Conservation (phyloP, 1,140 invertebrate genomes). For the Planococcus citri region DNA sequence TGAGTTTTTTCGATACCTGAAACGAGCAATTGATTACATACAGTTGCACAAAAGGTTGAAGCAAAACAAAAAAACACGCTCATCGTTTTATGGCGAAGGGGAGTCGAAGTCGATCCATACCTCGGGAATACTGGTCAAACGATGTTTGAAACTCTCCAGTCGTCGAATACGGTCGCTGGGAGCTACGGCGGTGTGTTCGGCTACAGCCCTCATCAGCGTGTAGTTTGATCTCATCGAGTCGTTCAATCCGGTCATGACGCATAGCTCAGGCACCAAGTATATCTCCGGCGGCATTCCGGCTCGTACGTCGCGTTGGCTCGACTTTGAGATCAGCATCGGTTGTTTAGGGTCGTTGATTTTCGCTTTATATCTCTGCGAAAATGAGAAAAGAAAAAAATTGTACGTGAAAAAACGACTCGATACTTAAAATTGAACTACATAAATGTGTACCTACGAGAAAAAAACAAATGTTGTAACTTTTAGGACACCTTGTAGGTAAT, state of each 20-base stretch:
- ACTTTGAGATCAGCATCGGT: constrained; percentile 25
- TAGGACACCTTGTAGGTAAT: too few species aligned
- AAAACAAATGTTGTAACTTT: too few species aligned
- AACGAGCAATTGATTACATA: too few species aligned
- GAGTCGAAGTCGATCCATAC: constrained; percentile 26
- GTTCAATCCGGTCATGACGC: constrained; percentile 58
- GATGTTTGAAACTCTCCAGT: constrained; percentile 35
- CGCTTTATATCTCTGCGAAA: constrained; percentile 23
- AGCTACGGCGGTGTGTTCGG: constrained; percentile 48
- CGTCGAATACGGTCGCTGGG: constrained; percentile 43
- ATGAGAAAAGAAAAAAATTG: neutral
- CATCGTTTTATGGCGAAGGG: too few species aligned
- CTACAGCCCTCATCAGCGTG: constrained; percentile 49
- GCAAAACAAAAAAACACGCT: too few species aligned
- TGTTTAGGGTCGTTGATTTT: constrained; percentile 19
- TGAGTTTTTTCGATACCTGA: constrained; percentile 24
- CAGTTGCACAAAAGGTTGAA: too few species aligned
- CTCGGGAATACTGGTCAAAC: constrained; percentile 33
- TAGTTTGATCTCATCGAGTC: constrained; percentile 41
- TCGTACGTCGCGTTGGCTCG: constrained; percentile 45
- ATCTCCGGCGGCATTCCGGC: constrained; percentile 45
- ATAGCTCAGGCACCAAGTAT: constrained; percentile 69
- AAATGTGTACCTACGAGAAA: too few species aligned
- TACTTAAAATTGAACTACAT: too few species aligned
- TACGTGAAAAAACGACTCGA: too few species aligned